phyloP scores from a whole-genome alignment of 2,888 invertebrate genomes.

The Venusia cambrica region DNA sequence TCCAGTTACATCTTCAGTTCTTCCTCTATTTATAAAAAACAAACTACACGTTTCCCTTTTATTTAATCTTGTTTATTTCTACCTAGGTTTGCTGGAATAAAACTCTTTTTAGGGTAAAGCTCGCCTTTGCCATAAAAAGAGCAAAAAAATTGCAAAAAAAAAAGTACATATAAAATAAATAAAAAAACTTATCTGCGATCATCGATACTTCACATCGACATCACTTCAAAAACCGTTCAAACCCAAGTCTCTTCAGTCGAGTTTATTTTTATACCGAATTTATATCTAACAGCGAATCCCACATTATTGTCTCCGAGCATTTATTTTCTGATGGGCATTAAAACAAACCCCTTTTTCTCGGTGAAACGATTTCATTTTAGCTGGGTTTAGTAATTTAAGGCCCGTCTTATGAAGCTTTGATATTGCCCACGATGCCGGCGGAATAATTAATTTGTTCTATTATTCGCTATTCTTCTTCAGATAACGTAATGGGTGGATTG shows the following conservation, averaged over 20 bases:
- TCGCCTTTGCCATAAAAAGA: too few relatives aligned
- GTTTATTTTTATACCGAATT: constrained; percentile 78
- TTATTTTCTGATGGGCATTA: constrained; percentile 80
- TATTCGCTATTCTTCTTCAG: constrained; percentile 66
- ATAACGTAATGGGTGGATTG: constrained; percentile 48
- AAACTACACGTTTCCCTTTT: too few relatives aligned
- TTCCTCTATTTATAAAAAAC: too few relatives aligned
- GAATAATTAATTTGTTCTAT: constrained; percentile 77
- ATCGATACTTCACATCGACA: constrained; percentile 28
- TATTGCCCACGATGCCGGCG: constrained; percentile 49
- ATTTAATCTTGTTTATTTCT: too few relatives aligned
- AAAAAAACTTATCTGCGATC: too few relatives aligned
- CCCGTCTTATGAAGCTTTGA: constrained; percentile 61
- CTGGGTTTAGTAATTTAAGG: constrained; percentile 79
- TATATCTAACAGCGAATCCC: constrained; percentile 76
- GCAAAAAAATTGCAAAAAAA: too few relatives aligned
- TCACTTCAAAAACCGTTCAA: constrained; percentile 45
- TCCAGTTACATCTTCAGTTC: too few relatives aligned
- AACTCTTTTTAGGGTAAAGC: too few relatives aligned
- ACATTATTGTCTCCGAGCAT: constrained; percentile 78
- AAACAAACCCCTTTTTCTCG: constrained; percentile 79
- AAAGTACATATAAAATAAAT: too few relatives aligned
- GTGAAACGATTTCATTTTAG: constrained; percentile 76
- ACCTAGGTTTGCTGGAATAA: too few relatives aligned
- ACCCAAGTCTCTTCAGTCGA: constrained; percentile 30